A percentile compares a stretch with the other conserved stretches of the same genome.
phyloP scores from a whole-genome alignment of 2,113 vertebrate species.

The Campylomormyrus tamandua region DNA sequence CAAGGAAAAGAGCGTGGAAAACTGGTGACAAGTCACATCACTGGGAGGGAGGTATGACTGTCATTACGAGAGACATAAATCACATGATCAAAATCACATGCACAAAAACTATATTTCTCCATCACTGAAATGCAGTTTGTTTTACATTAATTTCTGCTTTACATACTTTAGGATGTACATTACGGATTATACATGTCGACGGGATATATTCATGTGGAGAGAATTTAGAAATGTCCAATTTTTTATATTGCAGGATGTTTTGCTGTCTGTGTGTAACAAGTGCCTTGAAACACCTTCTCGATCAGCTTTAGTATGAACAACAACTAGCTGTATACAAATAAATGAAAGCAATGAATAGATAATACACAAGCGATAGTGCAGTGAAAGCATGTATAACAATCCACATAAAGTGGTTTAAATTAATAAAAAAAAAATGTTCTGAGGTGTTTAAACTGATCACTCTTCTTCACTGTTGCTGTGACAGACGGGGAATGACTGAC shows the following conservation, averaged over 20 bases:
- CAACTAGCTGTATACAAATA: neutral
- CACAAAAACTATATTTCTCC: slow-evolving; percentile 56
- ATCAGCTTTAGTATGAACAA: neutral
- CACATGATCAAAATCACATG: slow-evolving; percentile 65
- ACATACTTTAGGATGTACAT: slow-evolving; percentile 24
- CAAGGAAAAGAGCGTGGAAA: neutral
- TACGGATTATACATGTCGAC: slow-evolving; percentile 23
- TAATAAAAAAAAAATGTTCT: neutral
- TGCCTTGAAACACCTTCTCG: neutral
- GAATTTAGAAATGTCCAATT: neutral
- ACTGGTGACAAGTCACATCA: neutral
- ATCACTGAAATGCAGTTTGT: slow-evolving; percentile 54
- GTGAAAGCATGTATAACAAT: neutral
- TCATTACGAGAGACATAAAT: slow-evolving; percentile 57
- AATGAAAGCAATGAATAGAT: neutral
- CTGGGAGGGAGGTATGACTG: neutral
- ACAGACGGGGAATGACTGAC: neutral
- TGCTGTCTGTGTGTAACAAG: neutral
- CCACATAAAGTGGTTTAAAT: neutral
- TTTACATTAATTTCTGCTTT: slow-evolving; percentile 54
- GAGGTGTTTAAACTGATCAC: neutral
- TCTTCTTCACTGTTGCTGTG: neutral
- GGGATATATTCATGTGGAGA: neutral
- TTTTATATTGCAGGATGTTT: neutral
- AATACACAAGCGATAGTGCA: neutral